phyloP scores from a whole-genome alignment of 2,113 vertebrate species.

The Natator depressus region DNA sequence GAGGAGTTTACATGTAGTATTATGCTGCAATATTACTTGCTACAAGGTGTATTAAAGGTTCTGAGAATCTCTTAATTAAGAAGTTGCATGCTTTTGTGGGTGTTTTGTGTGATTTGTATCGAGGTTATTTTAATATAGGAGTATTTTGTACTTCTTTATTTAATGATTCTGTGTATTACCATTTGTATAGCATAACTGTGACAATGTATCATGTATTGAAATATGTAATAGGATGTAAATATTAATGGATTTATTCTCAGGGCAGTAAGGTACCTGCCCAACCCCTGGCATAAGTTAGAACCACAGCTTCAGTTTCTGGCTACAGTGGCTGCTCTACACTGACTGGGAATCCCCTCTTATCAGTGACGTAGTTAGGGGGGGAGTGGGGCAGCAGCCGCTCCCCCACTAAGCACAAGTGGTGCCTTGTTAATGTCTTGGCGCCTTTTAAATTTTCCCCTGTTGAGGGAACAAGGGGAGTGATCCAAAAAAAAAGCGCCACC shows the following conservation, averaged over 20 bases:
- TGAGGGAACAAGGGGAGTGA: too few species aligned
- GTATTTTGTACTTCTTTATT: neutral
- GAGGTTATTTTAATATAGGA: neutral
- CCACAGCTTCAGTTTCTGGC: neutral
- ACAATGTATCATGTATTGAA: neutral
- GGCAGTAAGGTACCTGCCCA: neutral
- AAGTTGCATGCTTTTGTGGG: neutral
- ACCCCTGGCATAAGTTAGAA: neutral
- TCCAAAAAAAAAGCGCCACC: too few species aligned
- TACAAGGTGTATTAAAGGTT: neutral
- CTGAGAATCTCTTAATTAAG: neutral
- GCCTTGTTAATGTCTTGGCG: too few species aligned
- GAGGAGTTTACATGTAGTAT: accelerated
- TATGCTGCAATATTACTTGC: neutral
- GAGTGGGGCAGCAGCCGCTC: too few species aligned
- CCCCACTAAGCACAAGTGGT: too few species aligned
- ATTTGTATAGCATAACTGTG: neutral
- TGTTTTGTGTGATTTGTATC: neutral
- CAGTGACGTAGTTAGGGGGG: too few species aligned
- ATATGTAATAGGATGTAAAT: too few species aligned
- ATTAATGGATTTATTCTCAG: neutral
- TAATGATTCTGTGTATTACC: neutral
- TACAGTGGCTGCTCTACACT: neutral
- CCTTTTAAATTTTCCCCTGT: too few species aligned
- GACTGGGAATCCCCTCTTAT: too few species aligned